A percentile compares a stretch with the other conserved stretches of the same genome.
Evolutionary conservation across 64 coral and sea anemone genomes (phyloP).

Genomic region (Actinia tenebrosa): DNA sequence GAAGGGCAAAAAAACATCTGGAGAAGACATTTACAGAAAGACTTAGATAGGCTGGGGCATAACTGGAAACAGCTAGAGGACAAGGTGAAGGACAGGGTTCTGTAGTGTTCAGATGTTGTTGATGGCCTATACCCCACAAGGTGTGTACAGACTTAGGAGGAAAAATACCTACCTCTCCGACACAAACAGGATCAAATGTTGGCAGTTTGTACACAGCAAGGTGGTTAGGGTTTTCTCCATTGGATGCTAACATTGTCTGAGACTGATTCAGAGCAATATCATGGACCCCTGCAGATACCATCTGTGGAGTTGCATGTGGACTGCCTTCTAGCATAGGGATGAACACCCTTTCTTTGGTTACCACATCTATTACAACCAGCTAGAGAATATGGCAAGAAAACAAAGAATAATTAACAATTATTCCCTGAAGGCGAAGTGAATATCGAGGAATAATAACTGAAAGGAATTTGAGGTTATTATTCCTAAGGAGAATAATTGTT

Average conservation of each 20-base stretch:
- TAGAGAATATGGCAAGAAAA: not conserved
- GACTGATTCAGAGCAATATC: conserved; percentile 67
- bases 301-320: conserved; percentile 35
- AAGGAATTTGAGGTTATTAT: no score
- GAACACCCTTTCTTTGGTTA: conserved; percentile 43
- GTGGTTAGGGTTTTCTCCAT: conserved; percentile 94
- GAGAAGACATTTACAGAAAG: no score
- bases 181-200: conserved; percentile 89
- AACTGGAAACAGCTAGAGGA: no score
- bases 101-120: no score
- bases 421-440: no score
- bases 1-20: no score
- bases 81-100: no score
- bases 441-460: no score
- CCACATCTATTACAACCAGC: conserved; percentile 77
- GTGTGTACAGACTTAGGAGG: no score
- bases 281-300: conserved; percentile 79
- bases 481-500: no score
- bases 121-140: no score
- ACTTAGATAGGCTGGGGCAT: no score
- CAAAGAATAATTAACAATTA: not conserved
- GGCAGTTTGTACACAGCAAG: conserved; percentile 86
- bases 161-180: conserved; percentile 73
- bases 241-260: conserved; percentile 72
- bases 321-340: conserved; percentile 74